These are phyloP conservation scores for Aselliscus stoliczkanus DNA, from an alignment of 2,797 vertebrate genomes.

Conservation along the genomic window DNA sequence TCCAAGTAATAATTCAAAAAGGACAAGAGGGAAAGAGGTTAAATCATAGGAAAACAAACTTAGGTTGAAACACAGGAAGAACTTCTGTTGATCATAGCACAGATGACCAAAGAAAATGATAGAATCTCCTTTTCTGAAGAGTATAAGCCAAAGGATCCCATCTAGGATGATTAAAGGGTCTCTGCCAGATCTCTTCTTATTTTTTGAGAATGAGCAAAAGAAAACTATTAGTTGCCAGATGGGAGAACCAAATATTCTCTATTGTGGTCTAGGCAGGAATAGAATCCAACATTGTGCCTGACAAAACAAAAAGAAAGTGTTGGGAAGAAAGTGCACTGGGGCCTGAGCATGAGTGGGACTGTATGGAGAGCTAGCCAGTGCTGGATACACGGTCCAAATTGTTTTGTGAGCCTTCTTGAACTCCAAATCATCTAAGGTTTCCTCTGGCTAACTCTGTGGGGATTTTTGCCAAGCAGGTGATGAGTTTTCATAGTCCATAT, in stretches of 20 bases:
- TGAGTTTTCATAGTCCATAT: background rate
- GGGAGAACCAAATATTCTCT: background rate
- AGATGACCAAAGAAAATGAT: background rate
- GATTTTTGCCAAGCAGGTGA: constrained; percentile 31
- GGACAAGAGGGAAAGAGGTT: background rate
- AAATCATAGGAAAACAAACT: background rate
- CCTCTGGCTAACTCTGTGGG: background rate
- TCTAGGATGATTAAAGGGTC: background rate
- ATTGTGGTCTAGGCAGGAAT: background rate
- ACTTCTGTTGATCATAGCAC: background rate
- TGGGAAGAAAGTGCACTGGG: background rate
- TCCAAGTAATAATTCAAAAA: background rate
- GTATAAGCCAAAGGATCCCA: background rate
- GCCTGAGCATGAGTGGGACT: background rate
- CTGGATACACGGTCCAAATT: background rate
- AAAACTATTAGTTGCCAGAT: background rate
- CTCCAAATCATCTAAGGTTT: background rate
- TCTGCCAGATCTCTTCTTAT: background rate
- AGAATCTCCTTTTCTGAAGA: background rate
- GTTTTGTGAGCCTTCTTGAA: background rate
- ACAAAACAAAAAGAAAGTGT: background rate
- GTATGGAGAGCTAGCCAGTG: background rate
- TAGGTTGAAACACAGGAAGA: background rate
- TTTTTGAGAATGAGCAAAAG: background rate
- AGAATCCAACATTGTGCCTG: background rate